Percentiles rank a stretch among this genome's conserved stretches.
Conservation (phyloP, 2,113 vertebrate genomes). For the Scalopus aquaticus region DNA sequence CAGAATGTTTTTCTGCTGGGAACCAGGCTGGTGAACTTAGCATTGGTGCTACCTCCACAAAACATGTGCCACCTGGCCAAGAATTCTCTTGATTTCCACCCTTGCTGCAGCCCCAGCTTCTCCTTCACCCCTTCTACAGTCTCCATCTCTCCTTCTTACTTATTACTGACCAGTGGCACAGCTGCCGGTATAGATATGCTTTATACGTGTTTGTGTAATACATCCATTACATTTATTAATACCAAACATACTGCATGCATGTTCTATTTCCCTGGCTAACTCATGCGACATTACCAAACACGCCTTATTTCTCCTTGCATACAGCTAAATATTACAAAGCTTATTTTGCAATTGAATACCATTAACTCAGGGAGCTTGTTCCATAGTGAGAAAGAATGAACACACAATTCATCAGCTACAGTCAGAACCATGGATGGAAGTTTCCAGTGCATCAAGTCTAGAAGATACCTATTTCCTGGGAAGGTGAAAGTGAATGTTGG, state of each 20-base stretch:
- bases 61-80: background rate
- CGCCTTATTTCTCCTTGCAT: background rate
- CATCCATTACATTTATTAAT: background rate
- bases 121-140: background rate
- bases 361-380: constrained; percentile 18
- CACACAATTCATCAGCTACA: background rate
- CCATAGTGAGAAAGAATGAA: background rate
- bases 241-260: background rate
- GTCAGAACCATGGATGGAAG: background rate
- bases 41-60: background rate
- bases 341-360: constrained; percentile 3
- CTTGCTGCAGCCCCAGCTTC: background rate
- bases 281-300: background rate
- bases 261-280: background rate
- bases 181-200: background rate
- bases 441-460: background rate
- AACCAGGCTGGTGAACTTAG: background rate
- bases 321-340: constrained; percentile 2
- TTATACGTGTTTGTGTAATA: background rate
- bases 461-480: background rate
- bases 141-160: background rate
- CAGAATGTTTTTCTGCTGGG: background rate
- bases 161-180: background rate
- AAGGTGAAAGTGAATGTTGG: background rate
- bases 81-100: background rate